Percentiles rank a stretch among this genome's conserved stretches.
Evolutionary conservation across 2,888 invertebrate species (phyloP).

Genomic region (Heterodera filipjevi): DNA sequence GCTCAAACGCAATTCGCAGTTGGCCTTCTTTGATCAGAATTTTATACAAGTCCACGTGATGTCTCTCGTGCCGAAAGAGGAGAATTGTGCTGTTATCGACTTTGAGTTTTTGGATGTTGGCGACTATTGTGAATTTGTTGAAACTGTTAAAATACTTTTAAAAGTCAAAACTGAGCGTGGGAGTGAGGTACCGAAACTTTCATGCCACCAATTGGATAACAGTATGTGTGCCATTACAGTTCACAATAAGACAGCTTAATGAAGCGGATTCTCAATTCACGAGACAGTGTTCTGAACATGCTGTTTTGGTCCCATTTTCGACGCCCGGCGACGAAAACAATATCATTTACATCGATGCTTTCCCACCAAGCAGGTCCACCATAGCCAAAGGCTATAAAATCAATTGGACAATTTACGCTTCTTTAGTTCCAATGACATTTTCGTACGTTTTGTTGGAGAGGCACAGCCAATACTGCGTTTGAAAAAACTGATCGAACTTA

Average conservation of each 20-base stretch:
- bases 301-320: slow-evolving; percentile 27
- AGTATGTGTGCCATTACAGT: slow-evolving; percentile 23
- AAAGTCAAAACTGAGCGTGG: slow-evolving; percentile 28
- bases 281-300: slow-evolving; percentile 22
- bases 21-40: slow-evolving; percentile 27
- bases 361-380: slow-evolving; percentile 20
- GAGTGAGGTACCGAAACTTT: slow-evolving; percentile 10
- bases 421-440: slow-evolving; percentile 26
- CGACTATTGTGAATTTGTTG: slow-evolving; percentile 22
- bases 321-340: slow-evolving; percentile 35
- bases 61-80: background rate
- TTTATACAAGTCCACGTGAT: slow-evolving; percentile 19
- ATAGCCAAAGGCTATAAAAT: background rate
- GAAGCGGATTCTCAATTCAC: slow-evolving; percentile 16
- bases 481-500: slow-evolving; percentile 27
- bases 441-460: slow-evolving; percentile 35
- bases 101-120: slow-evolving; percentile 37
- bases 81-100: slow-evolving; percentile 19
- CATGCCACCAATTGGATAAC: background rate
- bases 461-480: slow-evolving; percentile 31
- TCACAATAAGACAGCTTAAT: slow-evolving; percentile 27
- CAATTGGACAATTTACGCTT: background rate
- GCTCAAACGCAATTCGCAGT: slow-evolving; percentile 17
- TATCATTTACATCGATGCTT: slow-evolving; percentile 35
- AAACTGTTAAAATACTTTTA: slow-evolving; percentile 28